phyloP scores from a whole-genome alignment of 1,140 invertebrate species.

The Oreohelix idahoensis region DNA sequence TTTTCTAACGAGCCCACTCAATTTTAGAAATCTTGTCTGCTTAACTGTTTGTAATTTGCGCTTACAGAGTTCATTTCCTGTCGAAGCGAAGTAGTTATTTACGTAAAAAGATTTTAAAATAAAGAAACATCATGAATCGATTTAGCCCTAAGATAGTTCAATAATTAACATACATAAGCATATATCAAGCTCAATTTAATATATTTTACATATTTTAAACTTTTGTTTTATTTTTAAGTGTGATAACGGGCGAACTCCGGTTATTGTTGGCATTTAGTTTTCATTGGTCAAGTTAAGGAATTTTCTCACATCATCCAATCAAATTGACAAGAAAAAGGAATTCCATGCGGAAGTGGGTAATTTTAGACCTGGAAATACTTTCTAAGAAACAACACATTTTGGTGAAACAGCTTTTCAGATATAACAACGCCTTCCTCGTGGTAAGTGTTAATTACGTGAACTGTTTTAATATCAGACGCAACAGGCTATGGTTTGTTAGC shows the following conservation, averaged over 20 bases:
- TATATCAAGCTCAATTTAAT: not conserved
- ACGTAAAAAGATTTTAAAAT: not conserved
- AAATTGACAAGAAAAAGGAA: not conserved
- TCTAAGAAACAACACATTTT: not conserved
- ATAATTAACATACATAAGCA: no score
- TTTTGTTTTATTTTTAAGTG: no score
- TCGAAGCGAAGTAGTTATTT: not conserved
- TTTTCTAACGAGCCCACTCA: not conserved
- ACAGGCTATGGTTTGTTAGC: no score
- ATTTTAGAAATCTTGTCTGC: not conserved
- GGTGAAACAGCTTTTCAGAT: not conserved
- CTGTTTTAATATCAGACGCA: no score
- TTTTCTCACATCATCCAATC: not conserved
- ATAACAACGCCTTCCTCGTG: not conserved
- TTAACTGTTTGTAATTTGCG: not conserved
- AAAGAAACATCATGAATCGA: not conserved
- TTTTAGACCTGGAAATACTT: constrained; percentile 8
- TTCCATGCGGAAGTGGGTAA: constrained; percentile 3
- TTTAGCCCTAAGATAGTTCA: not conserved
- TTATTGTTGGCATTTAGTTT: not conserved
- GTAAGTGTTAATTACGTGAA: no score
- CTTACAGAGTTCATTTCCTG: not conserved
- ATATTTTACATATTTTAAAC: not conserved
- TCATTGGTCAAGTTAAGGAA: not conserved
- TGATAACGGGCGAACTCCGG: not conserved